Base-by-base conservation (phyloP, 2,797 vertebrate species). In the Poecilia gillii region DNA sequence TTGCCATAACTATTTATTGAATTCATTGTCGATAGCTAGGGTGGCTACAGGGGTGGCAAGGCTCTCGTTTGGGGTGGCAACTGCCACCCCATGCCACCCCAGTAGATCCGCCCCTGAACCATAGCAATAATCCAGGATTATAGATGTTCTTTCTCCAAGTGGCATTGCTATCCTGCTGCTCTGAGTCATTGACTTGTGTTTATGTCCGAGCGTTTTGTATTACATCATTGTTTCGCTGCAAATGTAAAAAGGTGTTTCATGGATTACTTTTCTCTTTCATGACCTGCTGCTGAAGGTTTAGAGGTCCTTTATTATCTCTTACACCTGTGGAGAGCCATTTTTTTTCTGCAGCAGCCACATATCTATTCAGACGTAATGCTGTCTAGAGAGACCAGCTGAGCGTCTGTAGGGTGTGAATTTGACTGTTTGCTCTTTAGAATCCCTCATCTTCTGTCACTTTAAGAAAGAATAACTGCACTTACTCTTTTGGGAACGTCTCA, bases 261-360 rank as follows among this genome's bases (percentile, higher is more conserved):
- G 28, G 36, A 81, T 55, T 23, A 47, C 23, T 55, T 81, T 39
- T 72, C 47, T 68, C 11, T 57, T 78, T 74, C 71, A 87, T 46
- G 31, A 31, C 31, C 73, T 47, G 41, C 49, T 74, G 68, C 75
- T 41, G 59, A 62, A 62, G 31, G 2, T 16, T 33, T 33, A 16
- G 13, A 33, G 36, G 41, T 55, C 51, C 20, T 55, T 59, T 83
- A 31, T 76, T 74, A 66, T 81, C 72, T 76, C 55, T 70, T 62
- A 8, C 70, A 80, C 82, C 77, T 73, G 78, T 79, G 79, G 83
- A 55, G 77, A 62, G 73, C 59, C 33, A 79, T 85, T 89, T 73
- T 33, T 33, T 41, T 85, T 28, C 3, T 16, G 45, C 68, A 31
- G 76, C 25, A 45, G 53, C 46, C 0, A 4, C 68, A 57, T 39